Evolutionary conservation across 2,797 vertebrate species (phyloP), one percentile per base, ranked within the genome.

Genomic region (Enteromius viviparus): DNA sequence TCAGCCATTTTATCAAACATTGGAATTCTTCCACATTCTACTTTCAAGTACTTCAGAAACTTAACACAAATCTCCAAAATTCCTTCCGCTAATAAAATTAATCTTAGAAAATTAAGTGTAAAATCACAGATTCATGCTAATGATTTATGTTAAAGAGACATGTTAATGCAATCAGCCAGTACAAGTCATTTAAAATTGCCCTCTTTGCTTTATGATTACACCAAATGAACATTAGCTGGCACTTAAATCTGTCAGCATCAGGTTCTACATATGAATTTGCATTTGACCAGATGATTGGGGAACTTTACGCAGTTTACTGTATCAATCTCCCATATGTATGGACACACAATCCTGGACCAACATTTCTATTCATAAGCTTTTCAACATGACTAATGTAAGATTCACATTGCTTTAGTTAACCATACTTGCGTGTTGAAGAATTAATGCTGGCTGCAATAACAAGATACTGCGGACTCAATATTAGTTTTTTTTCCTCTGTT

Each of bases 21-120:
- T 60, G n/a, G n/a, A 76, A 60, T 42, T 60, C 53, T 76, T 76
- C 74, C 74, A 76, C 21, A 42, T 76, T 76, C 74, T 42, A 42
- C 53, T 76, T 76, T 76, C 32, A 76, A 0, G 42, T 11, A 76
- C 34, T n/a, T 42, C n/a, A 60, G 34, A 76, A 60, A 6, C 71
- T 15, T 34, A 0, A 51, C 21, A 21, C 17, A 29, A 32, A 51
- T n/a, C 29, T 55, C 49, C 19, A n/a, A 23, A n/a, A 37, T 55
- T 23, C 6, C n/a, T 76, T 58, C 21, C n/a, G 60, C 21, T 1
- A 1, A 14, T 60, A n/a, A 23, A n/a, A 8, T 9, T 40, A 40
- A 55, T 42, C 21, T 8, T 58, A 55, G 23, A 14, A 76, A 60
- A 58, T 26, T 2, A 74, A 58, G 10, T n/a, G 6, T 55, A 8